A percentile compares a stretch with the other conserved stretches of the same genome.
phyloP scores from a whole-genome alignment of 2,797 vertebrate species.

The Octomys mimax region DNA sequence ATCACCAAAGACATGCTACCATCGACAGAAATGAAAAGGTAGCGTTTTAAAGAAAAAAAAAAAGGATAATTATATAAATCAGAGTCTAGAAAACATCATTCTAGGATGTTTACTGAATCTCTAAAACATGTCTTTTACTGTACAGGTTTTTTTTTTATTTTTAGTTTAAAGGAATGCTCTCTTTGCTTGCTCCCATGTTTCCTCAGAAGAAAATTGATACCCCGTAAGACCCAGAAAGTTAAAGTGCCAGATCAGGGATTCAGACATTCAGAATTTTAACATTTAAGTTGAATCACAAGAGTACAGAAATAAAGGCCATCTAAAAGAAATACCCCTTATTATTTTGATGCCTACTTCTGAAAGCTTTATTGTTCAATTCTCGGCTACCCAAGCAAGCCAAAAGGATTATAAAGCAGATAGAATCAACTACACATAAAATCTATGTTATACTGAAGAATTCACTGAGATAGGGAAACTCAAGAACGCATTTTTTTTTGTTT shows the following conservation, averaged over 20 bases:
- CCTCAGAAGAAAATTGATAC: neutral
- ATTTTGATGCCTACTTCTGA: neutral
- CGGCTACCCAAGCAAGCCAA: neutral
- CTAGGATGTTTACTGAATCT: neutral
- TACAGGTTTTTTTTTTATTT: neutral
- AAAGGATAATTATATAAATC: neutral
- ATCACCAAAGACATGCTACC: neutral
- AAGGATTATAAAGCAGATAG: neutral
- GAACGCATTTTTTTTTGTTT: neutral
- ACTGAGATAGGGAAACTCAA: neutral
- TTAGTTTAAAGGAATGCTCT: neutral
- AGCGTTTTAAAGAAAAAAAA: slow-evolving; percentile 14
- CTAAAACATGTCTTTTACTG: neutral
- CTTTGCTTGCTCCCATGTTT: neutral
- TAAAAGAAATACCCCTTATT: slow-evolving; percentile 21
- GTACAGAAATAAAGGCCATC: slow-evolving; percentile 41
- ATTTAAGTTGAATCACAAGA: neutral
- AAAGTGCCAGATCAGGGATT: neutral
- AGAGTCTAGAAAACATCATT: slow-evolving; percentile 13
- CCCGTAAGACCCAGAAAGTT: neutral
- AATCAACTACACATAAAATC: slow-evolving; percentile 42
- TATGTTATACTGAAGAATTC: neutral
- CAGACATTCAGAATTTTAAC: neutral
- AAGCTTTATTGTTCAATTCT: slow-evolving; percentile 1
- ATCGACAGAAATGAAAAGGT: neutral